These are phyloP conservation scores for Ormyrus nitidulus DNA, from an alignment of 2,888 invertebrate genomes.

Conservation along the genomic window DNA sequence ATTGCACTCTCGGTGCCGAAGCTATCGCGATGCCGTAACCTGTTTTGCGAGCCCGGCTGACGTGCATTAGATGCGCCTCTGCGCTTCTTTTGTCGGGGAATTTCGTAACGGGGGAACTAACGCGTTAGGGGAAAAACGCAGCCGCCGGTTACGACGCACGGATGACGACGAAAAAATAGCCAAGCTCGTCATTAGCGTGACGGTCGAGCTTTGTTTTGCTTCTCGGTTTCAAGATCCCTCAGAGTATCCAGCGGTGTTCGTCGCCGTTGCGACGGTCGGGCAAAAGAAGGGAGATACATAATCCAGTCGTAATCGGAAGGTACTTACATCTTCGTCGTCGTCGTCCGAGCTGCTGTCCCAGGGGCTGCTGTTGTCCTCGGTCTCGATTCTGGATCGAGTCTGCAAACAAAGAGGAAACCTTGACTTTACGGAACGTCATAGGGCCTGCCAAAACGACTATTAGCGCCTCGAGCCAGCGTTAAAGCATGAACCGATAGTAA, in stretches of 20 bases:
- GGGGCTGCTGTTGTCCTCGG: conserved; percentile 45
- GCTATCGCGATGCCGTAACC: neutral
- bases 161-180: too few relatives aligned
- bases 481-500: too few relatives aligned
- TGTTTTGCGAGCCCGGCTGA: neutral
- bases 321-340: conserved; percentile 51
- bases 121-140: too few relatives aligned
- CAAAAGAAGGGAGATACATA: neutral
- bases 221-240: too few relatives aligned
- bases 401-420: conserved; percentile 34
- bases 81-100: neutral
- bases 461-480: too few relatives aligned
- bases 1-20: neutral
- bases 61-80: conserved; percentile 8
- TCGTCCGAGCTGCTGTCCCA: conserved; percentile 29
- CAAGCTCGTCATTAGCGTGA: too few relatives aligned
- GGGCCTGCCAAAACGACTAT: too few relatives aligned
- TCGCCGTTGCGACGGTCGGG: too few relatives aligned
- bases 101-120: neutral
- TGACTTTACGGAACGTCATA: neutral
- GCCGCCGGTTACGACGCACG: too few relatives aligned
- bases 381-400: conserved; percentile 50
- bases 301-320: neutral
- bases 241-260: too few relatives aligned
- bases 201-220: too few relatives aligned